phyloP scores from a whole-genome alignment of 2,797 vertebrate species.

The Mustela erminea region DNA sequence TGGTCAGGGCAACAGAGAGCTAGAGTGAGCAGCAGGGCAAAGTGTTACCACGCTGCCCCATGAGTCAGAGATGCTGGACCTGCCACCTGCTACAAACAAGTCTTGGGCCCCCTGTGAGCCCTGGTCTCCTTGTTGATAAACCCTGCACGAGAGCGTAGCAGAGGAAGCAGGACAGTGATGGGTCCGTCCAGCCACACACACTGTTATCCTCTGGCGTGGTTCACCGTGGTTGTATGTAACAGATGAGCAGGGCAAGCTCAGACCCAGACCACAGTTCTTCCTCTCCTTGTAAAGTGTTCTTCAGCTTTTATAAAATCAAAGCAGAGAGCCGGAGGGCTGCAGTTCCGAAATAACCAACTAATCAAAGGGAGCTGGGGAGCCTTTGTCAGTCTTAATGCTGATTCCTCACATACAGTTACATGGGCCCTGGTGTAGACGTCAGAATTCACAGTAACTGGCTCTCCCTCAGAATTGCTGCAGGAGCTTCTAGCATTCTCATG shows the following conservation, averaged over 20 bases:
- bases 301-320: not conserved
- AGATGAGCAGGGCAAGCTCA: not conserved
- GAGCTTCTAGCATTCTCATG: not conserved
- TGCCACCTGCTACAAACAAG: not conserved
- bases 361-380: not conserved
- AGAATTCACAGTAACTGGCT: not conserved
- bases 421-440: not conserved
- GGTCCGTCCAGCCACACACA: fast-evolving
- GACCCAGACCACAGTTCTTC: not conserved
- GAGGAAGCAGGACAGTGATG: not conserved
- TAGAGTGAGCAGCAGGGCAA: not conserved
- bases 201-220: not conserved
- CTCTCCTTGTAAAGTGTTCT: not conserved
- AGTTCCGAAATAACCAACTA: not conserved
- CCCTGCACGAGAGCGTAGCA: not conserved
- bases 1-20: not conserved
- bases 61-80: not conserved
- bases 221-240: fast-evolving
- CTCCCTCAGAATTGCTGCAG: not conserved
- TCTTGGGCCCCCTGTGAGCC: not conserved
- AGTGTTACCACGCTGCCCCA: not conserved
- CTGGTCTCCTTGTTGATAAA: not conserved
- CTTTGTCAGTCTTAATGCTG: not conserved
- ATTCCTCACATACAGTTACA: not conserved
- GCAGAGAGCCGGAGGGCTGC: not conserved